Conservation (phyloP, 2,888 invertebrate species). For the Ochropleura plecta region DNA sequence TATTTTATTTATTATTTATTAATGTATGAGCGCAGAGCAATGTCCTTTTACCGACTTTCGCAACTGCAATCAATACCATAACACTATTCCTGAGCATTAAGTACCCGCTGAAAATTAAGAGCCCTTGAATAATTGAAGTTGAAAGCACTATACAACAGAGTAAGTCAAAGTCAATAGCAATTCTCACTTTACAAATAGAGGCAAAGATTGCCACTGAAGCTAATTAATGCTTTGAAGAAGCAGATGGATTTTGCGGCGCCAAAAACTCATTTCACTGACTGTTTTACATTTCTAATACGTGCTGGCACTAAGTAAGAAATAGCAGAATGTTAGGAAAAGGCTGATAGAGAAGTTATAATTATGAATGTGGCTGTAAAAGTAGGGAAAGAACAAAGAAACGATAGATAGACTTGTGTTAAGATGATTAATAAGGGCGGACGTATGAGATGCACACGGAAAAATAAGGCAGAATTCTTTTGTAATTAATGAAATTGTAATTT, state of each 20-base stretch:
- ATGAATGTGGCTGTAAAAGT: no score
- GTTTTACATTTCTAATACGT: constrained; percentile 85
- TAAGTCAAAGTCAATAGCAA: constrained; percentile 61
- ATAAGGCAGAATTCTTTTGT: no score
- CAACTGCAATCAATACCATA: background rate
- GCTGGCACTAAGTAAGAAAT: background rate
- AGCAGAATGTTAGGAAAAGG: background rate
- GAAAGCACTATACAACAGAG: constrained; percentile 42
- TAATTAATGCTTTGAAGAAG: constrained; percentile 75
- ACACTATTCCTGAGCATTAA: background rate
- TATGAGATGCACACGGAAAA: no score
- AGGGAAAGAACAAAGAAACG: no score
- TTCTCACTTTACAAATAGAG: constrained; percentile 66
- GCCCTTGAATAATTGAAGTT: constrained; percentile 42
- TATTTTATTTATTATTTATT: no score
- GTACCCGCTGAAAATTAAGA: constrained; percentile 14
- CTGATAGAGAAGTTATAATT: background rate
- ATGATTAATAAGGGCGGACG: no score
- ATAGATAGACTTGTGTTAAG: no score
- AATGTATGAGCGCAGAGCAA: no score
- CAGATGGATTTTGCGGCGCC: constrained; percentile 74
- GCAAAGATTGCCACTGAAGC: constrained; percentile 67
- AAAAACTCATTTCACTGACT: constrained; percentile 83
- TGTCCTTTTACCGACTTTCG: background rate
- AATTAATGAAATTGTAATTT: no score